A percentile compares a stretch with the other conserved stretches of the same genome.
Evolutionary conservation across 53 echinoderm and acorn worm species (phyloP).

Genomic region (Stichopus horrens): DNA sequence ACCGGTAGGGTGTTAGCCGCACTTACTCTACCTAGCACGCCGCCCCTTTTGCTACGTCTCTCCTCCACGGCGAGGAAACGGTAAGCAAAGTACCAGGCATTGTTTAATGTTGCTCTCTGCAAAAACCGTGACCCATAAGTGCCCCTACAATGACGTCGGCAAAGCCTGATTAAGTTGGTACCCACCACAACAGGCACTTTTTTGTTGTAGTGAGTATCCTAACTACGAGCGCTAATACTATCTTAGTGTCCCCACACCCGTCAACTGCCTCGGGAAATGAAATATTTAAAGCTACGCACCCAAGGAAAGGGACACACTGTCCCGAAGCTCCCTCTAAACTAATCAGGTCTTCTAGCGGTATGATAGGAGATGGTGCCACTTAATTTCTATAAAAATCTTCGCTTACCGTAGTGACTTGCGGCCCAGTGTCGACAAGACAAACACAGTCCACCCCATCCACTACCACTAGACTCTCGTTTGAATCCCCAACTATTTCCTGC

Average conservation of each 20-base stretch:
- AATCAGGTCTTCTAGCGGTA: not conserved
- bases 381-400: not conserved
- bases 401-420: not conserved
- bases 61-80: not conserved
- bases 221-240: constrained; percentile 21
- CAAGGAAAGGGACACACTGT: constrained; percentile 36
- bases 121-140: not conserved
- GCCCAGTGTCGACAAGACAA: constrained; percentile 9
- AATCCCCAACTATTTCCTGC: constrained; percentile 3
- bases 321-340: constrained; percentile 15
- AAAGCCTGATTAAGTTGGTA: not conserved
- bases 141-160: not conserved
- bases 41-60: not conserved
- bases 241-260: too few relatives aligned
- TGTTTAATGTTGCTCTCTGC: not conserved
- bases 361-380: not conserved
- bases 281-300: constrained; percentile 24
- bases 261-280: not conserved
- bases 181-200: constrained; percentile 35
- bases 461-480: not conserved
- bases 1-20: not conserved
- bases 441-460: not conserved
- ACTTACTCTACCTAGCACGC: not conserved
- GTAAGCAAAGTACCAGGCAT: not conserved
- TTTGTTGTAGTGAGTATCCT: constrained; percentile 22